These are phyloP conservation scores for Sarcoramphus papa DNA, from an alignment of 2,797 vertebrate species.

Conservation along the genomic window DNA sequence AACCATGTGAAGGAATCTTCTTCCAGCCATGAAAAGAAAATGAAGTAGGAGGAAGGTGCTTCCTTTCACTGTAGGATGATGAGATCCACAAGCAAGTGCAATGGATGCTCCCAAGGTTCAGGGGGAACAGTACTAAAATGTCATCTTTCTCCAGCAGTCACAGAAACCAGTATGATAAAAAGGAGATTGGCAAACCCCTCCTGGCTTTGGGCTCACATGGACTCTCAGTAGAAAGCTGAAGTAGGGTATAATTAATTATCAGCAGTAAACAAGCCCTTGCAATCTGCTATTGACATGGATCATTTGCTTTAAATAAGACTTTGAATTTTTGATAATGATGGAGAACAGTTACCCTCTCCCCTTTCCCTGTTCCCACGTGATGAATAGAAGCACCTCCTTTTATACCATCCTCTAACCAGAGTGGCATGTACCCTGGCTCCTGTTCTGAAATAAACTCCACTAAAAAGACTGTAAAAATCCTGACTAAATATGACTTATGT, in stretches of 20 bases:
- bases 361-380: rapidly evolving
- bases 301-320: not conserved
- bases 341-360: not conserved
- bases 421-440: not conserved
- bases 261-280: not conserved
- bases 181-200: not conserved
- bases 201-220: not conserved
- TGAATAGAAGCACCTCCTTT: not conserved
- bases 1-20: not conserved
- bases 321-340: not conserved
- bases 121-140: not conserved
- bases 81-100: not conserved
- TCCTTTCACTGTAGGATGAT: not conserved
- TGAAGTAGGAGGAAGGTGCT: not conserved
- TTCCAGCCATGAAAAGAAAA: not conserved
- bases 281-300: not conserved
- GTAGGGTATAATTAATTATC: not conserved
- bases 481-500: not conserved
- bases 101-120: not conserved
- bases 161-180: not conserved
- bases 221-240: not conserved
- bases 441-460: not conserved
- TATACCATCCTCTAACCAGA: not conserved
- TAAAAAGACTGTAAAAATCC: not conserved
- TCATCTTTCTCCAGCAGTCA: not conserved